A percentile compares a stretch with the other conserved stretches of the same genome.
phyloP scores from a whole-genome alignment of 2,113 vertebrate species.

The Actenoides lindsayi region DNA sequence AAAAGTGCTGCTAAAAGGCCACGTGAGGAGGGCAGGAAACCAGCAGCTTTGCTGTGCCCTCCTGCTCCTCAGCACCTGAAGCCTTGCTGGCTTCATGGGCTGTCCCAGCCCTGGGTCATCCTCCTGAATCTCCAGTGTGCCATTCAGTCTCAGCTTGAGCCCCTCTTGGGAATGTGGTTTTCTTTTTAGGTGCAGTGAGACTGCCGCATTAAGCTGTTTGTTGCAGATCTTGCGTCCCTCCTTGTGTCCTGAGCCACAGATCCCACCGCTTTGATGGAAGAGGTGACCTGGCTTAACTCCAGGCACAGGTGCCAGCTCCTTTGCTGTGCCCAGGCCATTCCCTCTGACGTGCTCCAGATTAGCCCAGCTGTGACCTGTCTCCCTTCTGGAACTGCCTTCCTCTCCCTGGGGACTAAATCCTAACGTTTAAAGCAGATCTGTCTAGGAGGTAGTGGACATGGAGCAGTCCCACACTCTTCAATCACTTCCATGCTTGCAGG shows the following conservation, averaged over 20 bases:
- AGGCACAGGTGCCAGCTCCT: not conserved
- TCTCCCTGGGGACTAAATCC: not conserved
- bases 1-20: not conserved
- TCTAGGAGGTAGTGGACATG: not conserved
- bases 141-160: accelerated
- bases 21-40: accelerated
- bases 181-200: not conserved
- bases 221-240: not conserved
- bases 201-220: not conserved
- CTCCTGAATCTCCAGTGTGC: not conserved
- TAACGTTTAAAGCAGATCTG: not conserved
- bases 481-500: not conserved
- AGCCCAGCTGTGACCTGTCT: not conserved
- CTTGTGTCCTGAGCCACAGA: not conserved
- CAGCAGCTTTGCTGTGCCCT: not conserved
- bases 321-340: not conserved
- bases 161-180: not conserved
- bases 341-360: not conserved
- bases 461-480: not conserved
- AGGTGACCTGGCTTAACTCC: not conserved
- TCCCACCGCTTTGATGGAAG: not conserved
- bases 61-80: not conserved
- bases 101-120: not conserved
- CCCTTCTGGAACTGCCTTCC: not conserved
- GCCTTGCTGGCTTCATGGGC: not conserved